Percentiles rank a stretch among this genome's conserved stretches.
Conservation (phyloP, 1,140 invertebrate species). For the Pogonus chalceus region DNA sequence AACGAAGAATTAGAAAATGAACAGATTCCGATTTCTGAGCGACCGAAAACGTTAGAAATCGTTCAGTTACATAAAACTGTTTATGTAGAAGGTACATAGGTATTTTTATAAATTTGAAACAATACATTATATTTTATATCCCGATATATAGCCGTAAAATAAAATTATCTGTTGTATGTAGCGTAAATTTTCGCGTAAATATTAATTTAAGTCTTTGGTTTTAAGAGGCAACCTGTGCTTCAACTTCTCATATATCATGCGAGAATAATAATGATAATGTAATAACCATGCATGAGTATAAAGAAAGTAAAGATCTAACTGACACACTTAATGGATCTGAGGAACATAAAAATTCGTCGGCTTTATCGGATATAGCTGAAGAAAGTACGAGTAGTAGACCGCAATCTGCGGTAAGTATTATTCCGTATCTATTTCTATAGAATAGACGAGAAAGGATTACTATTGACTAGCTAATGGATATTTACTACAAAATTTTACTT, state of each 20-base stretch:
- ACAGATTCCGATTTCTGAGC: background rate
- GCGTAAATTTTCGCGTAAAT: background rate
- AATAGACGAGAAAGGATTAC: too few species aligned
- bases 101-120: background rate
- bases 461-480: too few species aligned
- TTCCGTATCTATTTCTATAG: too few species aligned
- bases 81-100: background rate
- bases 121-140: background rate
- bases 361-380: background rate
- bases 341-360: background rate
- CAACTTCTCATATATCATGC: too few species aligned
- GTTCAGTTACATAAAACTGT: background rate
- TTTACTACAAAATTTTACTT: too few species aligned
- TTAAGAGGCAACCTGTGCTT: background rate
- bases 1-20: background rate
- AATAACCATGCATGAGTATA: too few species aligned
- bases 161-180: background rate
- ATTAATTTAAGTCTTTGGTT: background rate
- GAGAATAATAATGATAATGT: too few species aligned
- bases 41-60: background rate
- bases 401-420: background rate
- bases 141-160: background rate
- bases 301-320: background rate
- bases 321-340: background rate
- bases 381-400: conserved; percentile 1